A percentile compares a stretch with the other conserved stretches of the same genome.
Evolutionary conservation across 1,140 invertebrate genomes (phyloP).

Genomic region (Cataglyphis hispanica): DNA sequence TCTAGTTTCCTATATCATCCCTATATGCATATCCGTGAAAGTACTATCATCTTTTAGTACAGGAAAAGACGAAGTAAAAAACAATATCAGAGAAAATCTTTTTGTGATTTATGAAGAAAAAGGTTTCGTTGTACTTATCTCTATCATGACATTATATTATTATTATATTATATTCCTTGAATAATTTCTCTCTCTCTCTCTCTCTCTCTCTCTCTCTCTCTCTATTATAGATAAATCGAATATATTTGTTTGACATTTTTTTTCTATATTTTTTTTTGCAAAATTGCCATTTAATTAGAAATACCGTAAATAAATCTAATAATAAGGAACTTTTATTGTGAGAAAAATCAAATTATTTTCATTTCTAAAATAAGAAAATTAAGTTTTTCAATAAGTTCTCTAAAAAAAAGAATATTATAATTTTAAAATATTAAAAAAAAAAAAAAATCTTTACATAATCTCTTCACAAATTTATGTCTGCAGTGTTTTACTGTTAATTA

Average conservation of each 20-base stretch:
- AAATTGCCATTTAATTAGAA: not conserved
- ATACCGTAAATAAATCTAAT: not conserved
- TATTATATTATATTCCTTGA: not conserved
- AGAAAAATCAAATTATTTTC: not conserved
- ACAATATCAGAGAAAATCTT: not conserved
- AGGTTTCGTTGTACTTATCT: not conserved
- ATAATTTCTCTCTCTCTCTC: too few relatives aligned
- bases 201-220: too few relatives aligned
- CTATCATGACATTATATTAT: not conserved
- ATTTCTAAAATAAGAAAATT: not conserved
- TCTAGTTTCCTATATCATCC: not conserved
- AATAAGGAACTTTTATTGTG: not conserved
- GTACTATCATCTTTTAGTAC: not conserved
- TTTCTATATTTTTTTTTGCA: too few relatives aligned
- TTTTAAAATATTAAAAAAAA: not conserved
- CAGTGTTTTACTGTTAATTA: conserved; percentile 32
- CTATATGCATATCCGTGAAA: too few relatives aligned
- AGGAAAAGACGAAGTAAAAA: not conserved
- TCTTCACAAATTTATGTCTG: not conserved
- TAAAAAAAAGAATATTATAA: not conserved
- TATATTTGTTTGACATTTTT: not conserved
- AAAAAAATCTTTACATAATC: not conserved
- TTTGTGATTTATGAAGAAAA: not conserved
- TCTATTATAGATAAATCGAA: not conserved
- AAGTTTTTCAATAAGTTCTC: not conserved